A percentile compares a stretch with the other conserved stretches of the same genome.
These are phyloP conservation scores for Radopholus similis DNA, from an alignment of 1,140 invertebrate species.

Conservation along the genomic window DNA sequence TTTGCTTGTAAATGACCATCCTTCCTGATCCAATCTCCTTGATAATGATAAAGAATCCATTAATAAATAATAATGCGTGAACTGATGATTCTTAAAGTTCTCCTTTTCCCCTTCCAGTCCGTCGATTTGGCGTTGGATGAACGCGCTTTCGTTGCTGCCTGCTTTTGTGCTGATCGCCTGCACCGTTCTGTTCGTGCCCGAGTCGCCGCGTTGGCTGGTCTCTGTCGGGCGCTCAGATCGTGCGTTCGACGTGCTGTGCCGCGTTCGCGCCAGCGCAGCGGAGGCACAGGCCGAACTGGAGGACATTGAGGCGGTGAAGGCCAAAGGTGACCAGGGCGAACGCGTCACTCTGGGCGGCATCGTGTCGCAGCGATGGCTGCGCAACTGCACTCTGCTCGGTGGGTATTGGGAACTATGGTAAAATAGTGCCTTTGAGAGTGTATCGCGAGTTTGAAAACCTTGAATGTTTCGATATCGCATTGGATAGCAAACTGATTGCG, in stretches of 20 bases:
- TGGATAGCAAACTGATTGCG: too few species aligned
- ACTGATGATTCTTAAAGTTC: too few species aligned
- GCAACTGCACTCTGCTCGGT: conserved; percentile 2
- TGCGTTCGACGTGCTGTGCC: not conserved
- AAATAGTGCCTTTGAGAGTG: too few species aligned
- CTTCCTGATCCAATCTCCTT: too few species aligned
- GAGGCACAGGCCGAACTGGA: not conserved
- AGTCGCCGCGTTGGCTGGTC: conserved; percentile 4
- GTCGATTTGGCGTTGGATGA: conserved; percentile 19
- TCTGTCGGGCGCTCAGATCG: not conserved
- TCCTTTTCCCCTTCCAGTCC: not conserved
- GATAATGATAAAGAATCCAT: not conserved
- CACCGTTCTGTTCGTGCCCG: not conserved
- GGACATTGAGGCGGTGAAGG: not conserved
- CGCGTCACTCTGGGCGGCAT: not conserved
- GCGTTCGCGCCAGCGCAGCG: not conserved
- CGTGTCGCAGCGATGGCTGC: not conserved
- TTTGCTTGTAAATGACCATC: too few species aligned
- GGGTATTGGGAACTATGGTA: not conserved
- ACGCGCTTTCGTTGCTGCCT: conserved; percentile 8
- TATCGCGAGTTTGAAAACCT: too few species aligned
- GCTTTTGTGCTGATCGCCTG: not conserved
- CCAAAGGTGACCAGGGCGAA: not conserved
- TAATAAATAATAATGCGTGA: too few species aligned
- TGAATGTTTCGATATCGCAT: too few species aligned